Base-by-base conservation (phyloP, 2,888 invertebrate genomes). In the Aporophyla nigra region DNA sequence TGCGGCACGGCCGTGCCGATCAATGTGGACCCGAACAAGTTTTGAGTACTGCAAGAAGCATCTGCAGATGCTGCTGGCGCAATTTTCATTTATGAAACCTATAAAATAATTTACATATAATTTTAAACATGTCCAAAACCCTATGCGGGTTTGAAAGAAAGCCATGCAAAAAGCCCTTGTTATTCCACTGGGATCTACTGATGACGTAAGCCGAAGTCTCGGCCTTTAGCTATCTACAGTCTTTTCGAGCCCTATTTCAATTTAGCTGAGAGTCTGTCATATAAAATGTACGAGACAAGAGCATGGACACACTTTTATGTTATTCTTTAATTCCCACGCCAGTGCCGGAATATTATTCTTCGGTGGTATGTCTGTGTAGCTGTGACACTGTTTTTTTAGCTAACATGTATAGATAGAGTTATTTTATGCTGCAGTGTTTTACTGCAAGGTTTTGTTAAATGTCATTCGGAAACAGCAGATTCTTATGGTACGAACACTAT, bases 321-420 rank as follows among this genome's bases (percentile, higher is more conserved):
- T 83, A 71, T 83, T 84, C 76, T 84, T 83, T 74, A 76, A 83
- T 83, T 74, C 76, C 49, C 68, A 27, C 73, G 40, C 56, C 59
- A 58, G 63, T 43, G 24, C 12, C 33, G 16, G 54, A 63, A 63
- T 83, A 69, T 83, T 83, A 59, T 80, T 84, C 76, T 76, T 80
- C 1, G 58, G 67, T 46, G 58, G 51, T 2, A 49, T 14, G 24
- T 43, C 14, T 54, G 59, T 77, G 51, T 73, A 16, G 14, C 46
- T 53, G 24, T 33, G n/a, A 59, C 61, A 40, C 24, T 79, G 66
- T 73, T 80, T 53, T 73, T 49, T 43, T 56, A 56, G 27, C 40
- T 7, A 43, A 51, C 12, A 40, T 40, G 1, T 14, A 14, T 21
- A 21, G 24, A 43, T 46, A 14, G 46, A 14, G 46, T 14, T 61